phyloP scores from a whole-genome alignment of 2,797 vertebrate species.

The Microctenopoma lineatum region DNA sequence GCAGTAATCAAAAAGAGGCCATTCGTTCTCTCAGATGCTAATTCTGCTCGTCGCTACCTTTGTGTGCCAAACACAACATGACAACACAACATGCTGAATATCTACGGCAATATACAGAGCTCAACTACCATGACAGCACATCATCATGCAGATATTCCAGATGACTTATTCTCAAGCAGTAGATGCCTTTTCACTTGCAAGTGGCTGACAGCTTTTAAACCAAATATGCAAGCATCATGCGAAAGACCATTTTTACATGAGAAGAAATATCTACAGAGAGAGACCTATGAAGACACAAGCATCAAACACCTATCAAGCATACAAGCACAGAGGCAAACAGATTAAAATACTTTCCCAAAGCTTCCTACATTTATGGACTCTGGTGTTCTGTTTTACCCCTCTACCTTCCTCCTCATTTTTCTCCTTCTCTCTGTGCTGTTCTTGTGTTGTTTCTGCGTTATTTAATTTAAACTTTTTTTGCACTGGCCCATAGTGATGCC shows the following conservation, averaged over 20 bases:
- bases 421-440: constrained; percentile 76
- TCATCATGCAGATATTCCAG: constrained; percentile 76
- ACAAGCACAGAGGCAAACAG: constrained; percentile 84
- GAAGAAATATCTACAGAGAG: constrained; percentile 82
- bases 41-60: constrained; percentile 62
- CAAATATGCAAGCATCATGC: constrained; percentile 66
- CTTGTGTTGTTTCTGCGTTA: constrained; percentile 78
- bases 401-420: constrained; percentile 66
- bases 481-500: constrained; percentile 87
- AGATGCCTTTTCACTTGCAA: constrained; percentile 71
- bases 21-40: constrained; percentile 62
- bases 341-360: constrained; percentile 67
- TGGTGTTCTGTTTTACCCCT: constrained; percentile 76
- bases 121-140: constrained; percentile 75
- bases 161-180: constrained; percentile 71
- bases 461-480: constrained; percentile 67
- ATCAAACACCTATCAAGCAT: constrained; percentile 82
- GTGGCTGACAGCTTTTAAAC: constrained; percentile 61
- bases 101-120: constrained; percentile 72
- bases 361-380: constrained; percentile 80
- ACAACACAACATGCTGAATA: constrained; percentile 71
- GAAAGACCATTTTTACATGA: constrained; percentile 77
- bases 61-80: constrained; percentile 76
- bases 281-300: constrained; percentile 82
- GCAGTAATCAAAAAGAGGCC: constrained; percentile 64